phyloP scores from a whole-genome alignment of 2,888 invertebrate species.

The Conus canariensis region DNA sequence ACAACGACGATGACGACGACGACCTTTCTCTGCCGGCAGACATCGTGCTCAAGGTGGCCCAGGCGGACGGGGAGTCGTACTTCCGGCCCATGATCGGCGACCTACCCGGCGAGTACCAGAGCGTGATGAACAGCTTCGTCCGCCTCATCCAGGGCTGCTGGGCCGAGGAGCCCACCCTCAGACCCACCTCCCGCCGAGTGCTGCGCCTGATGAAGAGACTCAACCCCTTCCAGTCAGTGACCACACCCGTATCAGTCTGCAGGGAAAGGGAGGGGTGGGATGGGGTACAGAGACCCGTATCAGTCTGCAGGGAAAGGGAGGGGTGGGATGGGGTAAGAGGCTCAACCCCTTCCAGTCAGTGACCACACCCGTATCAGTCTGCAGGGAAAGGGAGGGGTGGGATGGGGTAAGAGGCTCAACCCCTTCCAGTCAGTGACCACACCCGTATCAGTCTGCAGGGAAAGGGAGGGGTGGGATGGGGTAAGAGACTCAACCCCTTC shows the following conservation, averaged over 20 bases:
- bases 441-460: too few relatives aligned
- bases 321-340: neutral
- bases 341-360: too few relatives aligned
- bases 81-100: slow-evolving; percentile 61
- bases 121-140: slow-evolving; percentile 45
- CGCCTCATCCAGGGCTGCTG: slow-evolving; percentile 65
- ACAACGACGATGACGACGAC: neutral
- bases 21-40: slow-evolving; percentile 58
- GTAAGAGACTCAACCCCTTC: too few relatives aligned
- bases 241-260: too few relatives aligned
- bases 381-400: too few relatives aligned
- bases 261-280: neutral
- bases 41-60: slow-evolving; percentile 61
- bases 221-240: slow-evolving; percentile 69
- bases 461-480: neutral
- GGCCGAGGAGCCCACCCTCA: slow-evolving; percentile 64
- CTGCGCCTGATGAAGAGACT: slow-evolving; percentile 64
- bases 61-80: slow-evolving; percentile 50
- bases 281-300: too few relatives aligned
- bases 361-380: too few relatives aligned
- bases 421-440: slow-evolving; percentile 71
- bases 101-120: slow-evolving; percentile 49
- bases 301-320: neutral
- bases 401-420: slow-evolving; percentile 68
- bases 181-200: slow-evolving; percentile 63